Percentiles rank a stretch among this genome's conserved stretches.
phyloP scores from a whole-genome alignment of 2,888 invertebrate species.

The Elysia crispata region DNA sequence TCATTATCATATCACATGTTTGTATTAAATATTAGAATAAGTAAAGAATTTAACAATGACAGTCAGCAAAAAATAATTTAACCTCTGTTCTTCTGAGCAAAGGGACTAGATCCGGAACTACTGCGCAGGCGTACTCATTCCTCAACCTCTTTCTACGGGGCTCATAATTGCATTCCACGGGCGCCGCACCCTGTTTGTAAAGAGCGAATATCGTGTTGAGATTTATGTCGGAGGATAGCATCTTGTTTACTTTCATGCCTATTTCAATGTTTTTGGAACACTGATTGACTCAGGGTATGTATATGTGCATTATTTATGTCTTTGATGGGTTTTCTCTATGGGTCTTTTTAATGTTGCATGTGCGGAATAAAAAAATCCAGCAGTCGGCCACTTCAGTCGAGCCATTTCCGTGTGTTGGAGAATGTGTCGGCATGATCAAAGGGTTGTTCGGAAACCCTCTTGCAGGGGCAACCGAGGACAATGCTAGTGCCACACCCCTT shows the following conservation, averaged over 20 bases:
- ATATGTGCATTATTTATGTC: background rate
- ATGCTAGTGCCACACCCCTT: no score
- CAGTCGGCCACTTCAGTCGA: slow-evolving; percentile 3
- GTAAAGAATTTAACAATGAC: no score
- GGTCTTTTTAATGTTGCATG: background rate
- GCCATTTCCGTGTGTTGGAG: slow-evolving; percentile 35
- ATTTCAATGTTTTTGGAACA: slow-evolving; percentile 45
- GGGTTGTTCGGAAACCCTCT: background rate
- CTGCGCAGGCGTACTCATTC: slow-evolving; percentile 63
- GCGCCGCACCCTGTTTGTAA: slow-evolving; percentile 62
- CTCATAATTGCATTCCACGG: slow-evolving; percentile 57
- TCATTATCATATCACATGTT: no score
- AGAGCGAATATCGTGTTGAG: no score
- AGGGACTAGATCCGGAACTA: slow-evolving; percentile 1
- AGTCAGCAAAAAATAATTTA: no score
- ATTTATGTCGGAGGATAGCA: no score
- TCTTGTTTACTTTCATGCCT: slow-evolving; percentile 45
- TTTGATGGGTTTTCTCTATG: background rate
- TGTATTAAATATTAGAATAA: no score
- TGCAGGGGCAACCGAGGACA: background rate
- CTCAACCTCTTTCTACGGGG: slow-evolving; percentile 61
- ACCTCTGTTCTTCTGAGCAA: background rate
- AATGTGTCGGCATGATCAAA: slow-evolving; percentile 35
- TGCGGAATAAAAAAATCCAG: background rate
- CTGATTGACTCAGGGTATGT: slow-evolving; percentile 52